Evolutionary conservation across 2,888 invertebrate genomes (phyloP).

Genomic region (Parapristionchus giblindavisi): DNA sequence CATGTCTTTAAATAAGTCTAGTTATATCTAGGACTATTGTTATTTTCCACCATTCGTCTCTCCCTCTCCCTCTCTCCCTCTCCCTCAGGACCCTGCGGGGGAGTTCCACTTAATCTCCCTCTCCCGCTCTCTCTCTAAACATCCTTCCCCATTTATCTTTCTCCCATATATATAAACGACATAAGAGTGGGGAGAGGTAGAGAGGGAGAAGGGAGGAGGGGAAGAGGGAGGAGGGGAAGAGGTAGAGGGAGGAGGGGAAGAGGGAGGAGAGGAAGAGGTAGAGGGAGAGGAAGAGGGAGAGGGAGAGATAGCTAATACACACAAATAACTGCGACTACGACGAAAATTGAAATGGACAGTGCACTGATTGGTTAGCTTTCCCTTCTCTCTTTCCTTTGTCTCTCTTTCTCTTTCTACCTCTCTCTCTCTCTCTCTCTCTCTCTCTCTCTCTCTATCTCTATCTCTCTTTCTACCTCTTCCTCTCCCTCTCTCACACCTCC

Average conservation of each 20-base stretch:
- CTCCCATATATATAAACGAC: neutral
- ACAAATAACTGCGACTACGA: neutral
- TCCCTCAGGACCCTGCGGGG: too few species aligned
- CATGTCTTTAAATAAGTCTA: too few species aligned
- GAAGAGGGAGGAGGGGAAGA: neutral
- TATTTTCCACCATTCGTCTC: neutral
- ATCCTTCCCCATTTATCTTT: neutral
- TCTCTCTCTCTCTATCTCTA: neutral
- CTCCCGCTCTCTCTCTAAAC: neutral
- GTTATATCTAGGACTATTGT: too few species aligned
- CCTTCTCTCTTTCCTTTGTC: neutral
- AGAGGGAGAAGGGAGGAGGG: neutral
- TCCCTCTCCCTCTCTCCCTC: neutral
- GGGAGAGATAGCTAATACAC: conserved; percentile 7
- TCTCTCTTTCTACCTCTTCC: too few species aligned
- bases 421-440: conserved; percentile 17
- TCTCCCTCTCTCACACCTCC: neutral
- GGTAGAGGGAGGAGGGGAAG: neutral
- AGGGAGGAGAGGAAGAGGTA: neutral
- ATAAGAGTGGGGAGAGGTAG: conserved; percentile 2
- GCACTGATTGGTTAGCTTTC: conserved; percentile 1
- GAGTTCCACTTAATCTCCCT: neutral
- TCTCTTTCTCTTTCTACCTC: neutral
- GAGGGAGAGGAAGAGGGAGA: conserved; percentile 16
- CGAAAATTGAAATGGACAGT: neutral